Evolutionary conservation across 2,113 vertebrate genomes (phyloP).

Genomic region (Pungitius pungitius): DNA sequence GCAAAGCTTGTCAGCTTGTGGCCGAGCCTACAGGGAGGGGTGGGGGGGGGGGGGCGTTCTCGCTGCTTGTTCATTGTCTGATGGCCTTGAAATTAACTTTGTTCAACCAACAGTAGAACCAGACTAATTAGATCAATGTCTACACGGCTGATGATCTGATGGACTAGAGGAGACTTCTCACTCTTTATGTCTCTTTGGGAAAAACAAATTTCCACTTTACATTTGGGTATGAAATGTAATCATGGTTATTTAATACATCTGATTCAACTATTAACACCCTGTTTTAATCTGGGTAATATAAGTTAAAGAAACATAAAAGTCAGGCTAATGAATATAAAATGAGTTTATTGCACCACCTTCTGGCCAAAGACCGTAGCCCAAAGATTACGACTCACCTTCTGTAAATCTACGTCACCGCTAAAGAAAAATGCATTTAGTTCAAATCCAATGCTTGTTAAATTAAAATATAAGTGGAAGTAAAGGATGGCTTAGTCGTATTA

Average conservation of each 20-base stretch:
- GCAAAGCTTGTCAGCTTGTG: background rate
- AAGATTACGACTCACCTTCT: background rate
- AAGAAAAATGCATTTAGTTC: background rate
- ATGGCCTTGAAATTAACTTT: constrained; percentile 28
- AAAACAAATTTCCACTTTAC: constrained; percentile 3
- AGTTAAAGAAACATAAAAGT: background rate
- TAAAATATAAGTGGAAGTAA: background rate
- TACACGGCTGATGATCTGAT: background rate
- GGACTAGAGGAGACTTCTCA: background rate
- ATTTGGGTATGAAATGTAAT: background rate
- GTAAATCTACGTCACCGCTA: no score
- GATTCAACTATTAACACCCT: background rate
- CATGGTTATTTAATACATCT: background rate
- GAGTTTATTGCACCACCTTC: constrained; percentile 43
- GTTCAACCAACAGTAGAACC: background rate
- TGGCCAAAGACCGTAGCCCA: constrained; percentile 38
- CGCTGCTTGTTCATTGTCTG: background rate
- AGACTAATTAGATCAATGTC: constrained; percentile 14
- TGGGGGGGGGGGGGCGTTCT: background rate
- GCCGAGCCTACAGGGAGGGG: background rate
- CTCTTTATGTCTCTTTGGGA: background rate
- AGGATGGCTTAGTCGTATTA: background rate
- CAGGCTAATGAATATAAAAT: background rate
- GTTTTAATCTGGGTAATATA: background rate
- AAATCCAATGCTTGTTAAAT: no score